Percentiles rank a stretch among this genome's conserved stretches.
phyloP scores from a whole-genome alignment of 2,113 vertebrate genomes.

The Malaclemys terrapin region DNA sequence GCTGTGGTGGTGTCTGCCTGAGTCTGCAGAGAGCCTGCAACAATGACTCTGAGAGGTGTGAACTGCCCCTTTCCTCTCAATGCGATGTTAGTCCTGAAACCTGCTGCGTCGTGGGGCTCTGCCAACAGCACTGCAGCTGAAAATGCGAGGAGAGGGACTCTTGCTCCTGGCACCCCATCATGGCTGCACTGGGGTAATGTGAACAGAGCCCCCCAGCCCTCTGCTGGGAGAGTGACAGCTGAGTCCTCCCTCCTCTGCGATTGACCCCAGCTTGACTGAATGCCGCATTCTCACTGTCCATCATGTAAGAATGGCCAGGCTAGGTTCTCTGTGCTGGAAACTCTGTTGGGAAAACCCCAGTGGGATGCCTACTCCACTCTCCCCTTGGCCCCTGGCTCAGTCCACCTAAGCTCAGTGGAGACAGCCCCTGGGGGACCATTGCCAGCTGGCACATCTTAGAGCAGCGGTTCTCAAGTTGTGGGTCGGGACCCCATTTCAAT shows the following conservation, averaged over 20 bases:
- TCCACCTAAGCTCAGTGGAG: not conserved
- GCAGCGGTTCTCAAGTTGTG: too few relatives aligned
- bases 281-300: not conserved
- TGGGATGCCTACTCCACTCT: accelerated
- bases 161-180: not conserved
- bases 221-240: not conserved
- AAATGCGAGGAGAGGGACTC: not conserved
- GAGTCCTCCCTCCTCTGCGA: not conserved
- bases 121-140: not conserved
- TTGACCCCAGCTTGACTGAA: not conserved
- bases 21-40: not conserved
- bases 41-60: not conserved
- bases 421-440: not conserved
- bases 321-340: not conserved
- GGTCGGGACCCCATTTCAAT: too few relatives aligned
- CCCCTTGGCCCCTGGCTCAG: accelerated
- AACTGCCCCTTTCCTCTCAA: not conserved
- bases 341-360: not conserved
- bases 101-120: not conserved
- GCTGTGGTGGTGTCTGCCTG: not conserved
- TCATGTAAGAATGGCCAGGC: not conserved
- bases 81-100: not conserved
- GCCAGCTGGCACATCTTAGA: not conserved
- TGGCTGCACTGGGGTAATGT: not conserved
- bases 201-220: not conserved